phyloP scores from a whole-genome alignment of 2,888 invertebrate species.

The Vanessa cardui region DNA sequence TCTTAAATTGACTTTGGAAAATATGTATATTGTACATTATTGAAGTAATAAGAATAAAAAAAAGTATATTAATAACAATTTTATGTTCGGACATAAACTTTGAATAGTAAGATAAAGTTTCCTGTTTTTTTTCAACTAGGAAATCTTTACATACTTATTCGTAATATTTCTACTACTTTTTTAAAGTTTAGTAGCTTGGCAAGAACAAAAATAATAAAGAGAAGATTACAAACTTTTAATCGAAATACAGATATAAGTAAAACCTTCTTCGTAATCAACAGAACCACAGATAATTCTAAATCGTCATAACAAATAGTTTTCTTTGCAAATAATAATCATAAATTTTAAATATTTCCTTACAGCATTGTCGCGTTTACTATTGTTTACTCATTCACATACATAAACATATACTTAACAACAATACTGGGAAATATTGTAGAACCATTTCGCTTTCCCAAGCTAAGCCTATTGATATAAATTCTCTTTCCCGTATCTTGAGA shows the following conservation, averaged over 20 bases:
- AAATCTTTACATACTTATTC: too few relatives aligned
- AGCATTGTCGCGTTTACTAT: background rate
- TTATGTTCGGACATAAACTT: too few relatives aligned
- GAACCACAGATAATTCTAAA: background rate
- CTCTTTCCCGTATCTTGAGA: background rate
- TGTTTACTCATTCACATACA: constrained; percentile 15
- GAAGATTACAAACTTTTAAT: too few relatives aligned
- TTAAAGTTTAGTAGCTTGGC: too few relatives aligned
- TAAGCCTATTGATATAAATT: constrained; percentile 20
- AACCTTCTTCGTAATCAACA: background rate
- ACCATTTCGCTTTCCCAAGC: constrained; percentile 26
- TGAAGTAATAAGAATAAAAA: too few relatives aligned
- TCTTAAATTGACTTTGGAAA: too few relatives aligned
- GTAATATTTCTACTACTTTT: too few relatives aligned
- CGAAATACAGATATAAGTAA: background rate
- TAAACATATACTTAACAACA: constrained; percentile 12
- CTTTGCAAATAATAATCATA: constrained; percentile 4
- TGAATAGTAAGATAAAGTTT: too few relatives aligned
- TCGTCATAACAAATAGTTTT: background rate
- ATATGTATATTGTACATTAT: too few relatives aligned
- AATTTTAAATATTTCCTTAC: constrained; percentile 3
- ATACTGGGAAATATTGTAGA: constrained; percentile 26
- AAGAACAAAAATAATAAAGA: too few relatives aligned
- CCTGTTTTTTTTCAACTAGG: too few relatives aligned
- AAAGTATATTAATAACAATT: too few relatives aligned